These are phyloP conservation scores for Conistra vaccinii DNA, from an alignment of 2,888 invertebrate genomes.

Conservation along the genomic window DNA sequence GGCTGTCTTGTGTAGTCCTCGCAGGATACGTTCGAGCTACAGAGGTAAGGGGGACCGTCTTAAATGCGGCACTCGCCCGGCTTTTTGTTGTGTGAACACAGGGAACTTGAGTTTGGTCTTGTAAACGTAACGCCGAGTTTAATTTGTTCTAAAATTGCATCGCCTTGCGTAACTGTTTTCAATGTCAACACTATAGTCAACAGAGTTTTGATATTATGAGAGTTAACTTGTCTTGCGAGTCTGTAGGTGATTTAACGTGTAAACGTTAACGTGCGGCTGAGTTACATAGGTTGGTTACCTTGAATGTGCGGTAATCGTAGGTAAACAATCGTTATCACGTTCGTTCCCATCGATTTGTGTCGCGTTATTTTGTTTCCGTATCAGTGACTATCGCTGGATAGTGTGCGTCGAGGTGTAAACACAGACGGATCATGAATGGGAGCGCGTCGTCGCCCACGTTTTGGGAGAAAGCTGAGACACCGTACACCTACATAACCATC, in stretches of 20 bases:
- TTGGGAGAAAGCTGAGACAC: constrained; percentile 82
- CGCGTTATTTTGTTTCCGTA: constrained; percentile 78
- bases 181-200: constrained; percentile 81
- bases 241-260: constrained; percentile 58
- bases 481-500: constrained; percentile 68
- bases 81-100: constrained; percentile 82
- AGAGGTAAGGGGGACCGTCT: constrained; percentile 93
- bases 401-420: constrained; percentile 74
- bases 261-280: constrained; percentile 64
- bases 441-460: constrained; percentile 84
- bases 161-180: constrained; percentile 87
- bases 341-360: constrained; percentile 80
- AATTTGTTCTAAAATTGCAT: constrained; percentile 73
- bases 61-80: constrained; percentile 87
- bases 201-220: constrained; percentile 71
- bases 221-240: constrained; percentile 61
- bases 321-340: constrained; percentile 87
- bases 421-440: constrained; percentile 80
- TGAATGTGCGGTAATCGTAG: constrained; percentile 83
- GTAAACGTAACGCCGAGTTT: constrained; percentile 58
- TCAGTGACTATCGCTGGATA: constrained; percentile 65
- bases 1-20: constrained; percentile 93
- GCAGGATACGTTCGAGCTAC: constrained; percentile 94
- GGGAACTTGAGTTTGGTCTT: constrained; percentile 68
- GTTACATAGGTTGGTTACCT: constrained; percentile 79